Evolutionary conservation across 2,797 vertebrate genomes (phyloP), one percentile per base, ranked within the genome.

Genomic region (Discoglossus pictus): DNA sequence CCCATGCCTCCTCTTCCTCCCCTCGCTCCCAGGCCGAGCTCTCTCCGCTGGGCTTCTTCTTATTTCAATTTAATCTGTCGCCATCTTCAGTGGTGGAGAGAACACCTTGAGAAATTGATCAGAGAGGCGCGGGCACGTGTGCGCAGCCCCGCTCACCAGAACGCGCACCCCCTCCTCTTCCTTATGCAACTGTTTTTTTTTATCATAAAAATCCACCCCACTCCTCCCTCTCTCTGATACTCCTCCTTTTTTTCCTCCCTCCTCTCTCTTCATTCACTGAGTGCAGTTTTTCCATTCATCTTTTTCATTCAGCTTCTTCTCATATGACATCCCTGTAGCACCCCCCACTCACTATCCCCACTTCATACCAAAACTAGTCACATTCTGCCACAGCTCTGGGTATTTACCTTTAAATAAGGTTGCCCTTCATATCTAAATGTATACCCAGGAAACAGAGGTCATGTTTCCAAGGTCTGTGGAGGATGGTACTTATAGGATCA

Each of bases 81-180:
- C 88, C 90, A 89, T 91, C 88, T 90, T 92, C 88, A 79, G 84
- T 86, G 79, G 85, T 80, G 79, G 81, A 74, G 84, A 83, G 84
- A 87, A 86, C 86, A 87, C 89, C 86, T 88, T 86, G 86, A 86
- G 85, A 80, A 78, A 82, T 80, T 72, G 78, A 75, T 83, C 78
- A 67, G 73, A 73, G 82, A 76, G 76, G 74, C 79, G 79, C 65
- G 53, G 73, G 76, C 56, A 55, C n/a, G 73, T 55, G 78, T 77
- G 78, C 75, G 75, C 78, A 75, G 65, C 73, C 56, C 56, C 68
- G 76, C 77, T 75, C 80, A 63, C 78, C 55, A 65, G 69, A 68
- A 75, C 78, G 80, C 82, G 75, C 68, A 24, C 74, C 76, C 73
- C 76, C 74, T 76, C 72, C 77, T 75, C 75, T 69, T 71, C 78